Base-by-base conservation (phyloP, 2,113 vertebrate species). In the Hippopotamus amphibius region DNA sequence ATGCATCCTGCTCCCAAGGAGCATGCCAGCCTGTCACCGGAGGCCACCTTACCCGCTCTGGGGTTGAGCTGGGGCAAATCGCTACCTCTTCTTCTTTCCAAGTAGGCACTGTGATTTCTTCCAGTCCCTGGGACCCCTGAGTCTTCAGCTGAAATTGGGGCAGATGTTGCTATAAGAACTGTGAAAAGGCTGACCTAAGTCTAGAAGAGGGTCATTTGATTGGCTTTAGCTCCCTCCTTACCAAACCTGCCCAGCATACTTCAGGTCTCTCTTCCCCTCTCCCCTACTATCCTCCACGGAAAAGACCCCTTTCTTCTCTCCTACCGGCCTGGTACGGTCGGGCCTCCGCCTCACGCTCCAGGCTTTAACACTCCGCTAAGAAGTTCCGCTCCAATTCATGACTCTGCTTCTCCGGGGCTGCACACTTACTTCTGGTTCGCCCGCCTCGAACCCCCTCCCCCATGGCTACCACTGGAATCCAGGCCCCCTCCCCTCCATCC, bases 21-120 rank as follows among this genome's bases (percentile, higher is more conserved):
- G 63, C 50, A 48, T 61, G 81, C 46, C 92, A 90, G 80, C n/a
- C 74, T 95, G 71, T 90, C 92, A 30, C 61, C 65, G 65, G 59
- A 95, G 74, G 88, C 95, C 96, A 95, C 96, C 97, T 98, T 98
- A 98, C 98, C 97, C 91, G 97, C 97, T 97, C 96, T 94, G 94
- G 97, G 97, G 89, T 63, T 88, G 96, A 77, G 77, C 80, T 84
- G 95, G 88, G 96, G 82, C 95, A 96, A 93, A 69, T 84, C 63
- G 85, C 94, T 96, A 91, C 68, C 93, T 96, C 90, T 85, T 96
- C 95, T 90, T 96, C 97, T 92, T 96, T 94, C 96, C 96, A 96
- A 93, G 96, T 66, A 90, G 95, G 57, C 89, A 94, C 50, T 93
- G 91, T 90, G 97, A 91, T 87, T 94, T 96, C 92, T 96, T 98